Conservation (phyloP, 1,140 invertebrate species). For the Halictus rubicundus region DNA sequence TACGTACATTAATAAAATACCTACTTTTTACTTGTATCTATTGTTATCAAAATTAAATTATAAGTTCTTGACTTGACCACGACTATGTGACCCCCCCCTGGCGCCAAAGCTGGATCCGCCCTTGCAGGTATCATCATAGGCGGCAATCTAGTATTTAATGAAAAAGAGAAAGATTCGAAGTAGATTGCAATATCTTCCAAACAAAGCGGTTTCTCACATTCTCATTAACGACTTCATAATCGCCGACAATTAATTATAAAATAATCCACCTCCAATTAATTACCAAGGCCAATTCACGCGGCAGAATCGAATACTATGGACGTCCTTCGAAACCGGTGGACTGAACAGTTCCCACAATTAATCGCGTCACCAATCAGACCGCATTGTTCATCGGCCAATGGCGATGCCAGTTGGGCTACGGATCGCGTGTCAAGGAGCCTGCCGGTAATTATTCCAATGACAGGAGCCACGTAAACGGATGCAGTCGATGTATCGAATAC, state of each 20-base stretch:
- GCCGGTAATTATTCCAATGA: slow-evolving; percentile 38
- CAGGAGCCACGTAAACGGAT: slow-evolving; percentile 36
- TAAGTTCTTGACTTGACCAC: too few species aligned
- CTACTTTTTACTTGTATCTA: too few species aligned
- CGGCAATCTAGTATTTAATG: too few species aligned
- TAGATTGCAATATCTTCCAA: neutral
- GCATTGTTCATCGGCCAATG: slow-evolving; percentile 23
- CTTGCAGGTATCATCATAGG: too few species aligned
- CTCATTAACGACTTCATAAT: neutral
- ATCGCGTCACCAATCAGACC: slow-evolving; percentile 22
- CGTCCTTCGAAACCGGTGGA: too few species aligned
- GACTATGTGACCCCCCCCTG: too few species aligned
- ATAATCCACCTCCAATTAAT: slow-evolving; percentile 14
- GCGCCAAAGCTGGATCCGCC: too few species aligned
- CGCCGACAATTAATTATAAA: slow-evolving; percentile 13
- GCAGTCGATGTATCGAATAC: slow-evolving; percentile 34
- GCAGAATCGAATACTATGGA: neutral
- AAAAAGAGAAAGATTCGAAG: too few species aligned
- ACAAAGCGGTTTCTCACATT: neutral
- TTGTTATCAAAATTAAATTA: too few species aligned
- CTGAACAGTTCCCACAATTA: slow-evolving; percentile 30
- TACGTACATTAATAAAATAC: too few species aligned
- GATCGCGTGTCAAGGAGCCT: slow-evolving; percentile 31
- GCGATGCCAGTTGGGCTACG: slow-evolving; percentile 17
- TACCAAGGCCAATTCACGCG: neutral